Percentiles rank a stretch among this genome's conserved stretches.
phyloP scores from a whole-genome alignment of 2,113 vertebrate genomes.

The Alethe diademata region DNA sequence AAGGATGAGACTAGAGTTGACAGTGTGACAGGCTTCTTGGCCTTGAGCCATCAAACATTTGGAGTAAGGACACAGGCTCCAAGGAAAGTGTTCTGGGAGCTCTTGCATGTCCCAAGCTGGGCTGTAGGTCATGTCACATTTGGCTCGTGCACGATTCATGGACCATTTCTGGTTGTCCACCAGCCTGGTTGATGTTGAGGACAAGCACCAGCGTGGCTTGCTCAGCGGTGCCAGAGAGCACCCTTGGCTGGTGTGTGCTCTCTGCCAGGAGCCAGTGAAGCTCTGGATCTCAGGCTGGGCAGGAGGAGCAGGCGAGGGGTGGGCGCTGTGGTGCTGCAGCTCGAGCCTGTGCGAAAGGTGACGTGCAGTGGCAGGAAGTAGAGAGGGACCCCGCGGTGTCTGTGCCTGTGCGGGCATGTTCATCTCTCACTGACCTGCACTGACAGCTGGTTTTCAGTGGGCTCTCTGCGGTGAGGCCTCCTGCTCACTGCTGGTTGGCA shows the following conservation, averaged over 20 bases:
- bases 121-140: fast-evolving
- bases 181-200: not conserved
- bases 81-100: not conserved
- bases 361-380: fast-evolving
- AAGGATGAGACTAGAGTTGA: not conserved
- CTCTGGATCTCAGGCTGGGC: not conserved
- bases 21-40: not conserved
- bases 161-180: not conserved
- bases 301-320: not conserved
- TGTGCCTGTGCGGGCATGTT: not conserved
- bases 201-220: not conserved
- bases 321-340: fast-evolving
- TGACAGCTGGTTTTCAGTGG: constrained; percentile 11
- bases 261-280: not conserved
- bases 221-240: not conserved
- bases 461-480: not conserved
- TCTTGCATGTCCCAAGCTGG: not conserved
- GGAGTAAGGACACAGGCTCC: not conserved
- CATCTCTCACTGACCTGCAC: not conserved
- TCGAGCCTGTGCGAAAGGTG: fast-evolving
- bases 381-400: not conserved
- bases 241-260: not conserved
- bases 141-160: fast-evolving
- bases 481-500: not conserved
- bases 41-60: not conserved